phyloP scores from a whole-genome alignment of 2,113 vertebrate species.

The Psilopsiagon aymara region DNA sequence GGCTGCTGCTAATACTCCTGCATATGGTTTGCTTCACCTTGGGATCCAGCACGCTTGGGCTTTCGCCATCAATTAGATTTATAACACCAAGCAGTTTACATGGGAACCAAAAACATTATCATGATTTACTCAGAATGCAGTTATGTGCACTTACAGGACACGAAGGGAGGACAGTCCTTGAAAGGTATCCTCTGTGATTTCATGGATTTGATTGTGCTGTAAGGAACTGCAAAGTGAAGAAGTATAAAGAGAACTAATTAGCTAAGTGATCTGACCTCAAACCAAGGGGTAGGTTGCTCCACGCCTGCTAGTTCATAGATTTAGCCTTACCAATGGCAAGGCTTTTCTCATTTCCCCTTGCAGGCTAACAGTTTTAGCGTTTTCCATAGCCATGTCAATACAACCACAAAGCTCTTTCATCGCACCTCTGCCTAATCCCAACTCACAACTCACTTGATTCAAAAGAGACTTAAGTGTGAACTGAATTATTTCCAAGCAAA shows the following conservation, averaged over 20 bases:
- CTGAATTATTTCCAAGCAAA: background rate
- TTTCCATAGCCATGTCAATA: background rate
- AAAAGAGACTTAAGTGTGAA: background rate
- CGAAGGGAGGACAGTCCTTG: constrained; percentile 85
- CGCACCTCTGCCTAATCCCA: background rate
- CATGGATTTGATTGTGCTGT: constrained; percentile 90
- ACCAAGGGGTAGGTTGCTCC: background rate
- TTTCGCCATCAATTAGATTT: background rate
- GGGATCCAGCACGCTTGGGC: background rate
- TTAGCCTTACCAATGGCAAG: background rate
- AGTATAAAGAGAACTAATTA: background rate
- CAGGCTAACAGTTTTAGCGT: background rate
- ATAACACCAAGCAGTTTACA: background rate
- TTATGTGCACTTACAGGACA: constrained; percentile 85
- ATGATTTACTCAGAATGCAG: background rate
- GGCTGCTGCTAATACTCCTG: background rate
- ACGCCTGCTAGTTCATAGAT: background rate
- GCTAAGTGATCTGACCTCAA: background rate
- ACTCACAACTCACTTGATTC: background rate
- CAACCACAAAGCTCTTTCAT: background rate
- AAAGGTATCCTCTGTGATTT: constrained; percentile 87
- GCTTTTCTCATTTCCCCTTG: background rate
- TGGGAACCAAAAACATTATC: background rate
- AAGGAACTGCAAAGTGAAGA: constrained; percentile 80
- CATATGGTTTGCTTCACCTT: background rate